Conservation (phyloP, 2,113 vertebrate species). For the Cervus canadensis region DNA sequence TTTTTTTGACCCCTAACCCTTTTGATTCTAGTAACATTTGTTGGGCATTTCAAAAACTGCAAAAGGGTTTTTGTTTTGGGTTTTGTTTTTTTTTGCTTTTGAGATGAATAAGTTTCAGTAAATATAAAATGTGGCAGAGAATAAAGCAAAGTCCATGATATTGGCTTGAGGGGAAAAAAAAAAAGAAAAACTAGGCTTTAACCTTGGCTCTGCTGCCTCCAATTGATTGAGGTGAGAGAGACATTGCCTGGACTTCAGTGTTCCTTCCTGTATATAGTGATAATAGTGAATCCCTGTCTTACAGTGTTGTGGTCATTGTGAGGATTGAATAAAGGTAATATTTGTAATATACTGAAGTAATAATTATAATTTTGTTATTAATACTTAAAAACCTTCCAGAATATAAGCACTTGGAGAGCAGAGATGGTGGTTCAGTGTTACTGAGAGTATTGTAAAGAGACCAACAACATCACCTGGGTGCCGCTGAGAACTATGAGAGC, state of each 20-base stretch:
- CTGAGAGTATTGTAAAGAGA: background rate
- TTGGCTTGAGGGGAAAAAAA: background rate
- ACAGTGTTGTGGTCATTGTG: background rate
- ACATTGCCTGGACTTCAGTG: background rate
- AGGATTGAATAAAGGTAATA: background rate
- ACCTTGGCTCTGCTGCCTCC: background rate
- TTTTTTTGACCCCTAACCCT: background rate
- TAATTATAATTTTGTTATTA: background rate
- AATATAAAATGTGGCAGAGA: background rate
- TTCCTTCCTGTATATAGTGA: background rate
- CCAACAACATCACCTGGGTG: background rate
- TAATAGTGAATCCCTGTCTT: background rate
- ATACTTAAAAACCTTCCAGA: background rate
- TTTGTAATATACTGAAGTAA: background rate
- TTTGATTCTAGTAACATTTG: background rate
- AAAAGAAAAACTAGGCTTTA: background rate
- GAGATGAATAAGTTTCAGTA: background rate
- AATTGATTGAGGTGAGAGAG: background rate
- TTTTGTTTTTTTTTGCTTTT: background rate
- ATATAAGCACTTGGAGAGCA: background rate
- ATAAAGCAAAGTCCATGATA: background rate
- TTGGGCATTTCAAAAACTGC: background rate
- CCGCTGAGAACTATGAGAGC: background rate
- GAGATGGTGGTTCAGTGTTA: fast-evolving
- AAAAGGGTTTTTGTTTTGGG: background rate